phyloP scores from a whole-genome alignment of 2,113 vertebrate species.

The Jaculus jaculus region DNA sequence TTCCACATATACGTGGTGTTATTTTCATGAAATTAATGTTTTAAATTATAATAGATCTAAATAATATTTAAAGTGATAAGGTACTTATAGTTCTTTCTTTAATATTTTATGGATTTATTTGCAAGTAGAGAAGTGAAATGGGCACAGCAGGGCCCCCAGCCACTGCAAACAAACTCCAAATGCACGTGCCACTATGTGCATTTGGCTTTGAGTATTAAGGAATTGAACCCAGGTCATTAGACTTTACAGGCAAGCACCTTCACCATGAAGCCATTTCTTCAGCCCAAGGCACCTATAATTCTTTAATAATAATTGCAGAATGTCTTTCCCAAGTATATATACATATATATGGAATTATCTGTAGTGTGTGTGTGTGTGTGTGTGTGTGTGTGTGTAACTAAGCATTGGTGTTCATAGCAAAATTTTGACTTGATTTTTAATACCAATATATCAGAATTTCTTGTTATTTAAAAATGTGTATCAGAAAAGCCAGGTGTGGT shows the following conservation, averaged over 20 bases:
- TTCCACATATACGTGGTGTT: background rate
- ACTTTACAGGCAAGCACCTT: too few relatives aligned
- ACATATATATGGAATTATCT: background rate
- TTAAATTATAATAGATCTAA: slow-evolving; percentile 11
- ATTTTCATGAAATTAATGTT: slow-evolving; percentile 8
- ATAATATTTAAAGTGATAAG: background rate
- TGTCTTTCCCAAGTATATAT: background rate
- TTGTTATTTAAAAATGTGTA: background rate
- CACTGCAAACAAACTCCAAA: too few relatives aligned
- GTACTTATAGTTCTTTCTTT: too few relatives aligned
- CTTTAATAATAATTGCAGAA: background rate
- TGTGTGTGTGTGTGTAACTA: background rate
- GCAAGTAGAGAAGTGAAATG: too few relatives aligned
- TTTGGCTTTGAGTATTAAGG: too few relatives aligned
- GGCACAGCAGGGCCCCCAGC: too few relatives aligned
- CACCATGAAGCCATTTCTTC: too few relatives aligned
- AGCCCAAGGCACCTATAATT: background rate
- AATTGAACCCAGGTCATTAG: too few relatives aligned
- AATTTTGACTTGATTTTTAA: background rate
- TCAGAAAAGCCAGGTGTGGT: too few relatives aligned
- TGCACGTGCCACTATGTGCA: too few relatives aligned
- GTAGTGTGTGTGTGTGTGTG: too few relatives aligned
- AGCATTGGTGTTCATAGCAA: background rate
- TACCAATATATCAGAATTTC: background rate
- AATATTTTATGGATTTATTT: too few relatives aligned